phyloP scores from a whole-genome alignment of 2,797 vertebrate genomes.

The Hafferia zeledoni region DNA sequence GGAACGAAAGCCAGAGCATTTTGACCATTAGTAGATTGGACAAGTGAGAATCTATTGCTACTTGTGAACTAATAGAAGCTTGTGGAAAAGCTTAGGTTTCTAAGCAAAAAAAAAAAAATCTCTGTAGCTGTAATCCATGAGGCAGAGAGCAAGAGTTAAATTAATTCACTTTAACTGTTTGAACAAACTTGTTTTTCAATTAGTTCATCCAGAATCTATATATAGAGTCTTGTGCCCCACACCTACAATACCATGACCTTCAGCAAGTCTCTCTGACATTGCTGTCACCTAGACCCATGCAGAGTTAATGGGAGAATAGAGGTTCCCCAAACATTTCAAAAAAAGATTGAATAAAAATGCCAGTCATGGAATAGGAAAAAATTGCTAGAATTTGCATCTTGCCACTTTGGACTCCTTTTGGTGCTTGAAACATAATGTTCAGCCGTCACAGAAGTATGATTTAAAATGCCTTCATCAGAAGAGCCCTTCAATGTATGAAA shows the following conservation, averaged over 20 bases:
- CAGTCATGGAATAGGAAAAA: background rate
- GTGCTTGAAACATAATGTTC: background rate
- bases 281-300: background rate
- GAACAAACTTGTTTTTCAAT: background rate
- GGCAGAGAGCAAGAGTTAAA: background rate
- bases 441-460: background rate
- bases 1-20: background rate
- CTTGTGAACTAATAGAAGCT: background rate
- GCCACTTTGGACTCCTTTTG: background rate
- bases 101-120: background rate
- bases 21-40: background rate
- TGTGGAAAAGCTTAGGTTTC: background rate
- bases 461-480: conserved; percentile 15
- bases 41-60: background rate
- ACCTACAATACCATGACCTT: background rate
- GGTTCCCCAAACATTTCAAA: background rate
- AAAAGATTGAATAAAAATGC: background rate
- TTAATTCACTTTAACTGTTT: background rate
- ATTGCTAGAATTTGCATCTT: background rate
- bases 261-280: background rate
- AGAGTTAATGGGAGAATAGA: background rate
- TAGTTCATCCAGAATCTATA: background rate
- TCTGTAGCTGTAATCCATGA: background rate
- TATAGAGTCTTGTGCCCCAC: background rate
- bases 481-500: background rate